Conservation (phyloP, 2,888 invertebrate species). For the Eupithecia insigniata region DNA sequence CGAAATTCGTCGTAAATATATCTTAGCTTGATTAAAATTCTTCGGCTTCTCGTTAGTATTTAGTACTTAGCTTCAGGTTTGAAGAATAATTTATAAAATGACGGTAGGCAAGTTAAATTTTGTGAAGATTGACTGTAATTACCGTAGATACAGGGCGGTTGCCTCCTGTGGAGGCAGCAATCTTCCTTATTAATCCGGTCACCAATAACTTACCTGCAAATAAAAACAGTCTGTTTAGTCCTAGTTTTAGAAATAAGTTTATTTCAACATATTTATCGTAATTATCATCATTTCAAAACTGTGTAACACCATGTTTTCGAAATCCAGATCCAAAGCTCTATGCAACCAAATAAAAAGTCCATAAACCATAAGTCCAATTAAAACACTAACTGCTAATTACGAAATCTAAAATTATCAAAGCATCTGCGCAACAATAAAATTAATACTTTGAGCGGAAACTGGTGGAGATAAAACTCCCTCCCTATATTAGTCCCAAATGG, state of each 20-base stretch:
- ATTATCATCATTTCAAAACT: background rate
- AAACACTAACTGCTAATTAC: constrained; percentile 35
- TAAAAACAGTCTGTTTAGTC: constrained; percentile 15
- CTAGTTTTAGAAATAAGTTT: background rate
- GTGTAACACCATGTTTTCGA: background rate
- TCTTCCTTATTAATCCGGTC: no score
- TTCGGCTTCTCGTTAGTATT: constrained; percentile 52
- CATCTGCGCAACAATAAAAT: constrained; percentile 59
- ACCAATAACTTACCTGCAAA: constrained; percentile 45
- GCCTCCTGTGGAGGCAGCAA: no score
- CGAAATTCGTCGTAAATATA: constrained; percentile 3
- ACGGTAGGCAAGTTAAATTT: constrained; percentile 15
- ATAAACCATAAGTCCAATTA: constrained; percentile 25
- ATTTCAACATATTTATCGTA: background rate
- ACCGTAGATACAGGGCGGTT: background rate
- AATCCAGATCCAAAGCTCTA: background rate
- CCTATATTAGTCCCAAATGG: constrained; percentile 73
- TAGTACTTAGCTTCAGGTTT: constrained; percentile 41
- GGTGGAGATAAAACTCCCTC: constrained; percentile 73
- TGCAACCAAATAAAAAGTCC: constrained; percentile 10
- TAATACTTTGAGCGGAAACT: constrained; percentile 69
- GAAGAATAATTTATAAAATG: constrained; percentile 5
- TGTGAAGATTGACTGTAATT: constrained; percentile 14
- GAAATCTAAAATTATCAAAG: constrained; percentile 42
- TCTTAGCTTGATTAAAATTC: constrained; percentile 51